A percentile compares a stretch with the other conserved stretches of the same genome.
These are phyloP conservation scores for Tethya wilhelma DNA, from an alignment of 37 sponge, comb jelly and placozoan genomes.

Conservation along the genomic window DNA sequence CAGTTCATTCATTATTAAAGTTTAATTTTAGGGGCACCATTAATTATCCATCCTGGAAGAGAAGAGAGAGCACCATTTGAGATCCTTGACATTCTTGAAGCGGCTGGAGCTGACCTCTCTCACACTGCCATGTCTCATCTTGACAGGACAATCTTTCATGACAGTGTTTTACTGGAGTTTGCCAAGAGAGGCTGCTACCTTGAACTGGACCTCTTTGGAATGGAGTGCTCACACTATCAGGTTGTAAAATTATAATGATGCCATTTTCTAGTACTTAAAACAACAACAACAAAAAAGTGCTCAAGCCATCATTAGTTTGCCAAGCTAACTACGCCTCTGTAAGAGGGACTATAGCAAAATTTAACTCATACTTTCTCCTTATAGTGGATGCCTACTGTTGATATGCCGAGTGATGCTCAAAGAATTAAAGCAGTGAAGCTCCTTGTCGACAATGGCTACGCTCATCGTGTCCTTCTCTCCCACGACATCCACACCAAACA, in stretches of 20 bases:
- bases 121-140: constrained; percentile 65
- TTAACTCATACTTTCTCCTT: not conserved
- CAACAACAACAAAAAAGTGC: not conserved
- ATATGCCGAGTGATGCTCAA: constrained; percentile 78
- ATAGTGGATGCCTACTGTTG: not conserved
- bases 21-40: constrained; percentile 53
- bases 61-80: constrained; percentile 43
- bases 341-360: not conserved
- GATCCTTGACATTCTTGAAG: constrained; percentile 54
- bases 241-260: no score
- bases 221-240: constrained; percentile 74
- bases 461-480: constrained; percentile 46
- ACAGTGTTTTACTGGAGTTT: constrained; percentile 32
- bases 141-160: constrained; percentile 58
- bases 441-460: constrained; percentile 58
- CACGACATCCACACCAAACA: constrained; percentile 80
- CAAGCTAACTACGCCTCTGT: not conserved
- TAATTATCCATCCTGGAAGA: constrained; percentile 71
- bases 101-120: constrained; percentile 55
- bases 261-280: no score
- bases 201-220: constrained; percentile 74
- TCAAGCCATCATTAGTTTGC: not conserved
- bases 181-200: constrained; percentile 70
- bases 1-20: not conserved
- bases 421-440: constrained; percentile 64